Conservation (phyloP, 30 jellyfish, hydroid and myxozoan species). For the Hydractinia symbiolongicarpus region DNA sequence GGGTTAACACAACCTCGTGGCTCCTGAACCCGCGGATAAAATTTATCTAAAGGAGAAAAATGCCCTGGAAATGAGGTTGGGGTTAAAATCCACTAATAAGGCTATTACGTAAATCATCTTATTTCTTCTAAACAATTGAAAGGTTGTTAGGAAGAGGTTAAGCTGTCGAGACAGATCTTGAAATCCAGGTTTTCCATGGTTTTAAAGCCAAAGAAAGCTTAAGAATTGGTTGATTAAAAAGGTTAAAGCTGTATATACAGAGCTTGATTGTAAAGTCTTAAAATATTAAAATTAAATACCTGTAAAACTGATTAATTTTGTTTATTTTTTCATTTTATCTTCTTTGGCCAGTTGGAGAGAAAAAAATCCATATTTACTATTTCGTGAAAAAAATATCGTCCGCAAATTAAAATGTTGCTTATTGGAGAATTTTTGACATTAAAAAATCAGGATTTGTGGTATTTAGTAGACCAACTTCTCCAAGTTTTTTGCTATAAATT, state of each 20-base stretch:
- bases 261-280: not conserved
- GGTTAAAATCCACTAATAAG: too few species aligned
- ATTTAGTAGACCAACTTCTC: too few species aligned
- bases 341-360: not conserved
- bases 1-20: too few species aligned
- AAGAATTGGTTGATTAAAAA: constrained; percentile 1
- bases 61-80: too few species aligned
- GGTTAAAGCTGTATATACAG: not conserved
- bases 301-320: not conserved
- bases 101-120: too few species aligned
- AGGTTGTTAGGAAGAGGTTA: not conserved
- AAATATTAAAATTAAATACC: not conserved
- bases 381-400: not conserved
- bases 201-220: constrained; percentile 2
- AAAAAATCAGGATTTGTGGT: too few species aligned
- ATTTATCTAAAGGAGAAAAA: too few species aligned
- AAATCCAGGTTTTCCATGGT: not conserved
- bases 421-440: too few species aligned
- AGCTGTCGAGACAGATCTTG: not conserved
- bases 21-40: too few species aligned
- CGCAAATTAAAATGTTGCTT: too few species aligned
- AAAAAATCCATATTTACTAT: not conserved
- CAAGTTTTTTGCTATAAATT: too few species aligned
- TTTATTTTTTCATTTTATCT: not conserved
- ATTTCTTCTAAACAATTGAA: too few species aligned